phyloP scores from a whole-genome alignment of 2,888 invertebrate genomes.

The Gymnosoma rotundatum region DNA sequence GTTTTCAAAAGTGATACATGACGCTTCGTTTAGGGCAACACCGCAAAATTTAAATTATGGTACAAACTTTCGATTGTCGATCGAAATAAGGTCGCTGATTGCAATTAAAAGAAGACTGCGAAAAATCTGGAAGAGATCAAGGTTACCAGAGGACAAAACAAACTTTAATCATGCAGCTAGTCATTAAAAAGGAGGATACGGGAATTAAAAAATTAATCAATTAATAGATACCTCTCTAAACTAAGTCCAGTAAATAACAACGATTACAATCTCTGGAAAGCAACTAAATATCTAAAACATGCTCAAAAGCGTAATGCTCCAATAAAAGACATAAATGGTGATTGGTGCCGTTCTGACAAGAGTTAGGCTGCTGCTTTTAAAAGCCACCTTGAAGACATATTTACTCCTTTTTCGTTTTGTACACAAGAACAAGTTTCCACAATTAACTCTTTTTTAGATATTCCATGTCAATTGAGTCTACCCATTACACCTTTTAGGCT shows the following conservation, averaged over 20 bases:
- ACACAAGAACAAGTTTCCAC: not conserved
- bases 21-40: not conserved
- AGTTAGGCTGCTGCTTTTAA: no score
- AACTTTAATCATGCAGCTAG: not conserved
- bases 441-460: not conserved
- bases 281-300: not conserved
- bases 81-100: not conserved
- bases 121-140: not conserved
- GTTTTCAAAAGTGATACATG: not conserved
- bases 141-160: not conserved
- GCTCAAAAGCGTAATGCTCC: not conserved
- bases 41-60: not conserved
- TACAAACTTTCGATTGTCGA: not conserved
- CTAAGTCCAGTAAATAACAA: not conserved
- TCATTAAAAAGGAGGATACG: not conserved
- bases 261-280: not conserved
- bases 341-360: slow-evolving; percentile 6
- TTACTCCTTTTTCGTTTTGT: slow-evolving; percentile 10
- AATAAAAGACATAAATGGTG: not conserved
- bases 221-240: not conserved
- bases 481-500: not conserved
- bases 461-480: slow-evolving; percentile 7
- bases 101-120: not conserved
- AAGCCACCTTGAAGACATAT: slow-evolving; percentile 10
- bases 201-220: not conserved